Evolutionary conservation across 2,888 invertebrate genomes (phyloP).

Genomic region (Diplolepis rosae): DNA sequence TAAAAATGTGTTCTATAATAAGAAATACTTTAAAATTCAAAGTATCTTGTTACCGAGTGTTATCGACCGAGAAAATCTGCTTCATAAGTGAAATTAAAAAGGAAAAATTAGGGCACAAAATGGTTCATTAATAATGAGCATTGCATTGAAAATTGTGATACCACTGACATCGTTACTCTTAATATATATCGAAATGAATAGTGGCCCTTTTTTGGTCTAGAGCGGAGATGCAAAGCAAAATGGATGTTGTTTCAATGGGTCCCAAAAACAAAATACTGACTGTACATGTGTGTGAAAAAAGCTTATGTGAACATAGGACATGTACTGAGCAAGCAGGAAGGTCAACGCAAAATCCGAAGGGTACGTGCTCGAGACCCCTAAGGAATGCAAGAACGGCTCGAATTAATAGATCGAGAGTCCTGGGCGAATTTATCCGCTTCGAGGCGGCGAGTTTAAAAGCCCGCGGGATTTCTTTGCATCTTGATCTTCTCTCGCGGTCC

Average conservation of each 20-base stretch:
- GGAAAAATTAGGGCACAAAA: no score
- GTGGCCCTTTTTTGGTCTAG: no score
- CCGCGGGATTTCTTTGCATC: constrained; percentile 67
- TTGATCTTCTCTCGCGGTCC: constrained; percentile 58
- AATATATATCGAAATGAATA: no score
- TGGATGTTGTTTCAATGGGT: neutral
- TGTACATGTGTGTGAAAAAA: neutral
- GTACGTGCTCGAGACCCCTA: constrained; percentile 61
- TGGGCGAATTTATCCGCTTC: constrained; percentile 71
- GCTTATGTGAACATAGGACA: constrained; percentile 35
- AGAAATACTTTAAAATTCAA: no score
- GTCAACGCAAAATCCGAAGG: constrained; percentile 50
- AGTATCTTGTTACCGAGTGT: no score
- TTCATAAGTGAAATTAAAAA: no score
- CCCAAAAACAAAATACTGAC: neutral
- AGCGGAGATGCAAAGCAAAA: neutral
- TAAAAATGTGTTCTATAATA: no score
- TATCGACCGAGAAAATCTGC: no score
- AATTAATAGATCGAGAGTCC: constrained; percentile 71
- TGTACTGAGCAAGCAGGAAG: constrained; percentile 62
- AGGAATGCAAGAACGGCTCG: constrained; percentile 69
- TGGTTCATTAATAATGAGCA: no score
- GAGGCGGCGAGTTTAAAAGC: constrained; percentile 68
- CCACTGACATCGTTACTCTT: no score
- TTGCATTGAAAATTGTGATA: no score